phyloP scores from a whole-genome alignment of 2,797 vertebrate genomes.

The Mormyrops boulengeri region DNA sequence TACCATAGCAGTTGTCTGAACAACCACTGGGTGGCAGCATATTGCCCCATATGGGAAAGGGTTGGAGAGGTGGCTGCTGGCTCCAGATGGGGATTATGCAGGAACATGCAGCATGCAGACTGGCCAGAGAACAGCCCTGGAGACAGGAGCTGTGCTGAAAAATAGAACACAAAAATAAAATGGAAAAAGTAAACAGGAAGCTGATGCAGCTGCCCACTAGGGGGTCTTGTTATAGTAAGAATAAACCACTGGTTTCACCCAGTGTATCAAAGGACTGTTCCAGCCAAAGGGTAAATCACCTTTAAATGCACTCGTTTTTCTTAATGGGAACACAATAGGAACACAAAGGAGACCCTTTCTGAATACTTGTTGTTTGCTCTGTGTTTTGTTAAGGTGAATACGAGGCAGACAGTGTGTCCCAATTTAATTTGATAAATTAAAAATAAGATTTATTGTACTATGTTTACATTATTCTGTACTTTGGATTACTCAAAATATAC shows the following conservation, averaged over 20 bases:
- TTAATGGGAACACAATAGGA: background rate
- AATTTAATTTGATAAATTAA: background rate
- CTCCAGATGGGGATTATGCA: constrained; percentile 44
- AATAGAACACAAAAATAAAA: constrained; percentile 15
- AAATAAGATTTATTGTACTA: background rate
- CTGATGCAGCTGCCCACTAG: background rate
- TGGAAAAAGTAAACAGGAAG: background rate
- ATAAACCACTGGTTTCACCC: background rate
- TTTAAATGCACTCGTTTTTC: background rate
- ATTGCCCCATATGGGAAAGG: constrained; percentile 34
- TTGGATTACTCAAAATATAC: background rate
- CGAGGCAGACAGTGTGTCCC: background rate
- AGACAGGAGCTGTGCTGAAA: constrained; percentile 14
- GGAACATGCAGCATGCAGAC: constrained; percentile 29
- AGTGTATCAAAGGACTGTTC: background rate
- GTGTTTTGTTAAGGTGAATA: background rate
- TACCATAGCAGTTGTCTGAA: background rate
- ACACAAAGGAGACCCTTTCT: background rate
- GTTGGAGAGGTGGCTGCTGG: constrained; percentile 49
- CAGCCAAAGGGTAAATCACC: background rate
- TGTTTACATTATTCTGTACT: background rate
- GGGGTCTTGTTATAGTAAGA: background rate
- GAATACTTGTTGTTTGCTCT: background rate
- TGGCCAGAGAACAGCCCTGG: constrained; percentile 19
- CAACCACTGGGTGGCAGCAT: constrained; percentile 44